Evolutionary conservation across 2,888 invertebrate species (phyloP).

Genomic region (Phytoseiulus persimilis): DNA sequence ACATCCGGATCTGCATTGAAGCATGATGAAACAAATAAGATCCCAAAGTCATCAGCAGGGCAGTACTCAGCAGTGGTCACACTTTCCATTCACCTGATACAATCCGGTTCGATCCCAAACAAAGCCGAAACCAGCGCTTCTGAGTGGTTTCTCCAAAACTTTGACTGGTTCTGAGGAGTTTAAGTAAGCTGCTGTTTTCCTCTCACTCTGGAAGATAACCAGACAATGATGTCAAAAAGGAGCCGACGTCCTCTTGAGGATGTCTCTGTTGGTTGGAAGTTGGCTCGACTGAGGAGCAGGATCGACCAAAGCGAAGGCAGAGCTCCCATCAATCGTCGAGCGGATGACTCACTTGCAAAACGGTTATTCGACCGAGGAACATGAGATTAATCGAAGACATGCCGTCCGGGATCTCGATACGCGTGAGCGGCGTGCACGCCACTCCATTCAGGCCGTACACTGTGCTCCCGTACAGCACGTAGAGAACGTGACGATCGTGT

Average conservation of each 20-base stretch:
- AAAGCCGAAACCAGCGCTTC: conserved; percentile 35
- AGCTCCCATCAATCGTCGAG: background rate
- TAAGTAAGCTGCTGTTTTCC: conserved; percentile 14
- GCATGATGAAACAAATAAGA: background rate
- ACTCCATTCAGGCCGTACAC: conserved; percentile 23
- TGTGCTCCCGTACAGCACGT: conserved; percentile 20
- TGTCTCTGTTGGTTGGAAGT: background rate
- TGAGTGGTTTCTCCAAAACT: background rate
- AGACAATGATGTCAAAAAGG: too few species aligned
- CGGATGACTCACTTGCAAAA: conserved; percentile 9
- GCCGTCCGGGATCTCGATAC: conserved; percentile 19
- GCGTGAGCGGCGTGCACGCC: conserved; percentile 15
- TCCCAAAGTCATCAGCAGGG: too few species aligned
- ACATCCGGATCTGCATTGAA: conserved; percentile 10
- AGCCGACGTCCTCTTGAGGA: too few species aligned
- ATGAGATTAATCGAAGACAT: conserved; percentile 14
- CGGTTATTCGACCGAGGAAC: conserved; percentile 36
- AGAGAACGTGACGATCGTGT: conserved; percentile 16
- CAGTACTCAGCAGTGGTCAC: background rate
- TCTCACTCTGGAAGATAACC: conserved; percentile 5
- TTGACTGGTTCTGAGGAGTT: conserved; percentile 7
- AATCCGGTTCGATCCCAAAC: conserved; percentile 26
- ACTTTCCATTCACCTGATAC: background rate
- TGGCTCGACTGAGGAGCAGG: background rate
- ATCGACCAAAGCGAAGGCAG: background rate